phyloP scores from a whole-genome alignment of 2,888 invertebrate genomes.

The Clistopyga incitator region DNA sequence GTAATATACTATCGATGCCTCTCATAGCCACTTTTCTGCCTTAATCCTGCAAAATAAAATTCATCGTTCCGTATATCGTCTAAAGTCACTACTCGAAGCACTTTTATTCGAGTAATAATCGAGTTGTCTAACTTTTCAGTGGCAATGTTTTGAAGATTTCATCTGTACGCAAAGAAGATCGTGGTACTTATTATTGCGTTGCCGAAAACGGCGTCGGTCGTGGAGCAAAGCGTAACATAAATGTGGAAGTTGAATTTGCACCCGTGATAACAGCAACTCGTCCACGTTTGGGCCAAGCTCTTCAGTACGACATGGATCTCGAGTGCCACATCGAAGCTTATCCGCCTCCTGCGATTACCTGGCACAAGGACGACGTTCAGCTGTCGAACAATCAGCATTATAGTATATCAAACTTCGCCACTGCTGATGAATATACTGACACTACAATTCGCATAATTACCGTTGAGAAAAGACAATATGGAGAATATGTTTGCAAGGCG shows the following conservation, averaged over 20 bases:
- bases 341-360: constrained; percentile 96
- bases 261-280: constrained; percentile 94
- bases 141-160: constrained; percentile 93
- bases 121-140: constrained; percentile 82
- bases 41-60: too few relatives aligned
- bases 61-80: too few relatives aligned
- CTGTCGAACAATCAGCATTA: constrained; percentile 96
- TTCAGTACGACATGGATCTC: constrained; percentile 97
- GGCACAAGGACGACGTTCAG: constrained; percentile 94
- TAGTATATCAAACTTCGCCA: constrained; percentile 95
- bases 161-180: constrained; percentile 93
- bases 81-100: too few relatives aligned
- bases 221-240: constrained; percentile 93
- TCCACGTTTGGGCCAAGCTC: constrained; percentile 93
- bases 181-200: constrained; percentile 97
- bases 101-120: not conserved
- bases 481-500: constrained; percentile 94
- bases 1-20: too few relatives aligned
- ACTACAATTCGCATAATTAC: constrained; percentile 95
- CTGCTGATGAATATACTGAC: constrained; percentile 96
- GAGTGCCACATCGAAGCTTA: constrained; percentile 98
- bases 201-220: constrained; percentile 95
- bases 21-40: too few relatives aligned
- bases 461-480: constrained; percentile 95
- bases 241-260: constrained; percentile 95